Base-by-base conservation (phyloP, 2,113 vertebrate species). In the Blennius ocellaris region DNA sequence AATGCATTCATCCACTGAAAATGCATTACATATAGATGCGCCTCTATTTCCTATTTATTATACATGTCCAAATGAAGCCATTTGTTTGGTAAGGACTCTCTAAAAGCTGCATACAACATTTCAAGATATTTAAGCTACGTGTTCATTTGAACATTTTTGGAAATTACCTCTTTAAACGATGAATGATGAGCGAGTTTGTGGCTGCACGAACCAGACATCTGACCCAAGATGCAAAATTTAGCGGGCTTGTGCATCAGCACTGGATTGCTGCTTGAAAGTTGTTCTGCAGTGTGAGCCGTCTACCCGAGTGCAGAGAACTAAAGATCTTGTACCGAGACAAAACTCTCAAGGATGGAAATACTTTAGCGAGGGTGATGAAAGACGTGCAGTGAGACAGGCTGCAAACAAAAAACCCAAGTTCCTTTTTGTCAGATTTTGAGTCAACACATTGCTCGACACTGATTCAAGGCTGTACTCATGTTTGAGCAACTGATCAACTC, bases 261-360 rank as follows among this genome's bases (percentile, higher is more conserved):
- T 36, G 62, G 21, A 15, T 36, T 60, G 16, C 57, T 56, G 57
- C 60, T 68, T 76, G 67, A 69, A 61, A 37, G 40, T 78, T 8
- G n/a, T 51, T 69, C 58, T 66, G 63, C 36, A 8, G 38, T 37
- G 12, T 52, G 62, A 65, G 75, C 64, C 70, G 47, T 76, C 81
- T 64, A 47, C 60, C 60, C 64, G 30, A 44, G 68, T 62, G 69
- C 49, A 47, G 49, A 52, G 58, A 56, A 41, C 52, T 17, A 14
- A 49, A 15, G 43, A 71, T 67, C 36, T 65, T 15, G 38, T 41
- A 47, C 50, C 3, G 14, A 40, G 50, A 64, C 50, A 48, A 55
- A 70, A 66, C 11, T 62, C 11, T 63, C 51, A 72, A 71, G 49
- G 56, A 63, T 65, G 57, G 53, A 80, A 81, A 78, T 62, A 63